A percentile compares a stretch with the other conserved stretches of the same genome.
These are phyloP conservation scores for Chironomus tentans DNA, from an alignment of 2,888 invertebrate species.

Conservation along the genomic window DNA sequence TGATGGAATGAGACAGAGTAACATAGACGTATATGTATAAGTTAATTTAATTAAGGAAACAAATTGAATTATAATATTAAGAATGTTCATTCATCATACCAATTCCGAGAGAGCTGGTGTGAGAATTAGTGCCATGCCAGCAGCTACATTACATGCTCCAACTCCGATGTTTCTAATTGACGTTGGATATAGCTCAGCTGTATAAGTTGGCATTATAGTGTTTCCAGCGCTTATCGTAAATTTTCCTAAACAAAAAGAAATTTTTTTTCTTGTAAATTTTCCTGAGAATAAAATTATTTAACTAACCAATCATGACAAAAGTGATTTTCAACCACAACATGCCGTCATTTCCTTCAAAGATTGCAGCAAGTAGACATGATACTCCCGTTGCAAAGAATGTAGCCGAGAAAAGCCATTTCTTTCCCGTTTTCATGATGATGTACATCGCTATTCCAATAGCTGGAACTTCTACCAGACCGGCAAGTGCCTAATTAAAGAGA, in stretches of 20 bases:
- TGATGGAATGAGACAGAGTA: slow-evolving; percentile 28
- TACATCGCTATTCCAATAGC: slow-evolving; percentile 67
- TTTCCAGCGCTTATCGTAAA: slow-evolving; percentile 71
- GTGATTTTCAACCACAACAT: slow-evolving; percentile 60
- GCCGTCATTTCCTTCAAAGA: slow-evolving; percentile 46
- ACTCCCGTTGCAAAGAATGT: slow-evolving; percentile 59
- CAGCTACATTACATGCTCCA: slow-evolving; percentile 65
- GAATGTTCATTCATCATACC: slow-evolving; percentile 45
- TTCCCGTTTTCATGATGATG: slow-evolving; percentile 62
- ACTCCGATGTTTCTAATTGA: slow-evolving; percentile 61
- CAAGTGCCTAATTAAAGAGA: slow-evolving; percentile 43
- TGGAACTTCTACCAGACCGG: slow-evolving; percentile 68
- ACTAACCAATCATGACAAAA: slow-evolving; percentile 61
- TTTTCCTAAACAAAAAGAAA: slow-evolving; percentile 42
- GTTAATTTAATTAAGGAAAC: neutral
- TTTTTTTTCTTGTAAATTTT: neutral
- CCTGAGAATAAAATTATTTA: slow-evolving; percentile 5
- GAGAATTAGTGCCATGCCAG: slow-evolving; percentile 61
- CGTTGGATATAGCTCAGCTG: slow-evolving; percentile 64
- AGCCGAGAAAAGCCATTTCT: slow-evolving; percentile 60
- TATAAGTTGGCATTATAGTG: slow-evolving; percentile 67
- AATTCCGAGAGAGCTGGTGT: slow-evolving; percentile 70
- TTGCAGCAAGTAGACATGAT: slow-evolving; percentile 56
- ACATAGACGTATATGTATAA: neutral
- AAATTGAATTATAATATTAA: neutral